phyloP scores from a whole-genome alignment of 2,888 invertebrate species.

The Agonopterix subpropinquella region DNA sequence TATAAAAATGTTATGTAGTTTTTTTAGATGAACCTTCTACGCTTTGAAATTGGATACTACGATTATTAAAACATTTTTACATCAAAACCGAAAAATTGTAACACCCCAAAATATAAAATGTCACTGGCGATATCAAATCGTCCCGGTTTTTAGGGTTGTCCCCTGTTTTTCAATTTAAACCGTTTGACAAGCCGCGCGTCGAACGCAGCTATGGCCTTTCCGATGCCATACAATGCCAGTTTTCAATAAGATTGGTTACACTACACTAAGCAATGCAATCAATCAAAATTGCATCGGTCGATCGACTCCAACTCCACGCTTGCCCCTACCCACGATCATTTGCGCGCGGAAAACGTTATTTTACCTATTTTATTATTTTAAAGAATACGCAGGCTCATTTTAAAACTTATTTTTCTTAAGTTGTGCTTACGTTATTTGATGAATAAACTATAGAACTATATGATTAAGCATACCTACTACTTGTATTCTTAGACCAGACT shows the following conservation, averaged over 20 bases:
- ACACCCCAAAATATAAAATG: constrained; percentile 64
- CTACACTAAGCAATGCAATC: constrained; percentile 75
- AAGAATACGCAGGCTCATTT: background rate
- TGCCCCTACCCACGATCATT: constrained; percentile 38
- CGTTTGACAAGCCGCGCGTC: constrained; percentile 68
- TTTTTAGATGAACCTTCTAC: too few relatives aligned
- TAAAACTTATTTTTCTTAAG: too few relatives aligned
- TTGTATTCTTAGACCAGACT: too few relatives aligned
- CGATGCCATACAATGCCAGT: constrained; percentile 61
- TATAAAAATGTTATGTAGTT: too few relatives aligned
- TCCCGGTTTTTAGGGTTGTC: constrained; percentile 56
- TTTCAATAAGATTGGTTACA: constrained; percentile 76
- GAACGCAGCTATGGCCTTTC: constrained; percentile 64
- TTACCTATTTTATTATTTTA: background rate
- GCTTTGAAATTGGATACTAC: too few relatives aligned
- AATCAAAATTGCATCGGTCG: constrained; percentile 72
- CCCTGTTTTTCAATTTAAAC: constrained; percentile 71
- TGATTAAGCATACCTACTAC: too few relatives aligned
- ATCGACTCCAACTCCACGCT: constrained; percentile 54
- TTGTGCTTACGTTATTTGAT: too few relatives aligned
- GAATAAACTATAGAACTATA: too few relatives aligned
- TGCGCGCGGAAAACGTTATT: constrained; percentile 18
- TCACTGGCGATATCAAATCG: constrained; percentile 36
- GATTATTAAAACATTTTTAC: constrained; percentile 16
- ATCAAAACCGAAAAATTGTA: constrained; percentile 37